Percentiles rank a stretch among this genome's conserved stretches.
Conservation (phyloP, 92 coral and sea anemone genomes). For the Bergia sp. region DNA sequence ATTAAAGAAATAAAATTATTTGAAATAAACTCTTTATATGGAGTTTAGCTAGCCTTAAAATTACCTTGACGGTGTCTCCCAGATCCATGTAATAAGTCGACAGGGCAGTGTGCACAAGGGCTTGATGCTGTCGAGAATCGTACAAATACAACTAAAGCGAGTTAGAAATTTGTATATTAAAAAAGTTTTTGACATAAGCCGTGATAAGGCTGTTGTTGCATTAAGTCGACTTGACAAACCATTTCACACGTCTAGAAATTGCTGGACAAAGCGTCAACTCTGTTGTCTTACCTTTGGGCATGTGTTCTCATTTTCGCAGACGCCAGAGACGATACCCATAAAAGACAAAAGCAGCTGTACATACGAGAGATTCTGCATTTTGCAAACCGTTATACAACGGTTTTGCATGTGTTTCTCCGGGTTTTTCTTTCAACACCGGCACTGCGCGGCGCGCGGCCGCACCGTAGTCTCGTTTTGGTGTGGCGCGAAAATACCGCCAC, state of each 20-base stretch:
- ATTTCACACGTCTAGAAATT: neutral
- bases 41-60: neutral
- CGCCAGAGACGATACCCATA: neutral
- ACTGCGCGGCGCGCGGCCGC: neutral
- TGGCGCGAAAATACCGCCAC: constrained; percentile 5
- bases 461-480: constrained; percentile 7
- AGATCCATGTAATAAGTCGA: constrained; percentile 76
- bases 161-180: neutral
- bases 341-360: constrained; percentile 1
- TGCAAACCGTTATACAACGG: neutral
- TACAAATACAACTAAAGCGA: neutral
- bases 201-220: neutral
- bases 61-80: constrained; percentile 82
- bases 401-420: no score
- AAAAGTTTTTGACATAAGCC: neutral
- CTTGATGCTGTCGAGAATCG: constrained; percentile 63
- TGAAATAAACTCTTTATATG: neutral
- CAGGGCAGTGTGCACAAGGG: constrained; percentile 66
- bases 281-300: constrained; percentile 30
- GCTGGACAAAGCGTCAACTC: neutral
- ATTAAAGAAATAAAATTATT: neutral
- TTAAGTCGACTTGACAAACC: neutral
- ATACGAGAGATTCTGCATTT: neutral
- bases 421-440: neutral
- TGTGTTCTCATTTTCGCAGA: neutral